Percentiles rank a stretch among this genome's conserved stretches.
Evolutionary conservation across 2,888 invertebrate species (phyloP).

Genomic region (Platycheirus albimanus): DNA sequence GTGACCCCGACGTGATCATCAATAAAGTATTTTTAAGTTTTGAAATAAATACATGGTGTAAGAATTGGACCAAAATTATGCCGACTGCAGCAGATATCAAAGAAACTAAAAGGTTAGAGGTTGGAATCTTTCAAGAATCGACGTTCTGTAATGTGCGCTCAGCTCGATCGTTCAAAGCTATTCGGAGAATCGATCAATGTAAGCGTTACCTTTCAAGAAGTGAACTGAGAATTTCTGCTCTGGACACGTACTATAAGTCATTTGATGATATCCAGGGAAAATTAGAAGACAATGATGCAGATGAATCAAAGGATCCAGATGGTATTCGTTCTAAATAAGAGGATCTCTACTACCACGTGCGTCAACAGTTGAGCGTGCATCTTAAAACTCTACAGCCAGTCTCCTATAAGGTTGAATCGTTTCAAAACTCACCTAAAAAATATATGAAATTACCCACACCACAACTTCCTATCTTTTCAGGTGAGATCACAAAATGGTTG

Average conservation of each 20-base stretch:
- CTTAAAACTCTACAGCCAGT: background rate
- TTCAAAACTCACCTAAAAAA: background rate
- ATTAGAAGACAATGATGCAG: background rate
- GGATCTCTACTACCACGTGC: conserved; percentile 1
- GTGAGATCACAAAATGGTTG: conserved; percentile 35
- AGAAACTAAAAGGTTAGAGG: background rate
- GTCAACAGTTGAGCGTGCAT: background rate
- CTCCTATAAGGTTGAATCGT: background rate
- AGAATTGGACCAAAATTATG: conserved; percentile 2
- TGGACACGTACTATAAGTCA: background rate
- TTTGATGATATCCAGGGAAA: background rate
- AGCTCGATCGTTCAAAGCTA: background rate
- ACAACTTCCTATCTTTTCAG: conserved; percentile 11
- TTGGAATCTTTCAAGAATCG: background rate
- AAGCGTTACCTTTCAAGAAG: background rate
- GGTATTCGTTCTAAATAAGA: background rate
- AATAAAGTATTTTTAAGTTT: too few species aligned
- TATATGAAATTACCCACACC: background rate
- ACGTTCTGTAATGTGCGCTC: background rate
- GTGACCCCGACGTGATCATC: too few species aligned
- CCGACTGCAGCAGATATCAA: background rate
- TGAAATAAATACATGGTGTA: too few species aligned
- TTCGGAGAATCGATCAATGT: background rate
- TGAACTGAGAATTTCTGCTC: background rate
- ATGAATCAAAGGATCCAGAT: background rate